These are phyloP conservation scores for Hyppa rectilinea DNA, from an alignment of 2,888 invertebrate genomes.

Conservation along the genomic window DNA sequence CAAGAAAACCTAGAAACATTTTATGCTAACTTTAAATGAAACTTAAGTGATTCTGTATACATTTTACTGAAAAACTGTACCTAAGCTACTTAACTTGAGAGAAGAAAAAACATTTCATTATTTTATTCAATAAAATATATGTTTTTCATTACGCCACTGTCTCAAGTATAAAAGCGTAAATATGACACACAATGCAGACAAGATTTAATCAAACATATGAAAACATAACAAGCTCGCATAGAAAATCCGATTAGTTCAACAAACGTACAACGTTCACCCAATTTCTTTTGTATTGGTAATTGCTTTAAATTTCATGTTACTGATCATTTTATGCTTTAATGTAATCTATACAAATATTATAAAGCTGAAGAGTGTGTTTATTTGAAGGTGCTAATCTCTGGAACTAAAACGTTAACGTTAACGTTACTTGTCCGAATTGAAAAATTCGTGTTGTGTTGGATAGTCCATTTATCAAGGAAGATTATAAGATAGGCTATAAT, in stretches of 20 bases:
- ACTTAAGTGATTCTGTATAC: neutral
- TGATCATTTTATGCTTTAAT: too few species aligned
- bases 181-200: constrained; percentile 26
- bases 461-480: too few species aligned
- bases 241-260: constrained; percentile 46
- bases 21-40: neutral
- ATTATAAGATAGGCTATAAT: too few species aligned
- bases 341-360: too few species aligned
- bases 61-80: neutral
- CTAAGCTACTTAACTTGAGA: too few species aligned
- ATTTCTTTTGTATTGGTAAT: constrained; percentile 62
- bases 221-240: constrained; percentile 31
- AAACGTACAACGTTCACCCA: constrained; percentile 35
- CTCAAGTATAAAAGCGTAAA: constrained; percentile 34
- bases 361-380: too few species aligned
- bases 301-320: too few species aligned
- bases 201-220: constrained; percentile 60
- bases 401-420: too few species aligned
- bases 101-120: neutral
- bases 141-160: constrained; percentile 9
- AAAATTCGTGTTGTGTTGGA: too few species aligned
- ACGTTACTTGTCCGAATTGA: too few species aligned
- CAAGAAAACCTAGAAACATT: neutral
- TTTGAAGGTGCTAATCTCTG: too few species aligned
- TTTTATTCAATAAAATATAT: too few species aligned